Percentiles rank a stretch among this genome's conserved stretches.
phyloP scores from a whole-genome alignment of 2,797 vertebrate genomes.

The Sebastes steindachneri region DNA sequence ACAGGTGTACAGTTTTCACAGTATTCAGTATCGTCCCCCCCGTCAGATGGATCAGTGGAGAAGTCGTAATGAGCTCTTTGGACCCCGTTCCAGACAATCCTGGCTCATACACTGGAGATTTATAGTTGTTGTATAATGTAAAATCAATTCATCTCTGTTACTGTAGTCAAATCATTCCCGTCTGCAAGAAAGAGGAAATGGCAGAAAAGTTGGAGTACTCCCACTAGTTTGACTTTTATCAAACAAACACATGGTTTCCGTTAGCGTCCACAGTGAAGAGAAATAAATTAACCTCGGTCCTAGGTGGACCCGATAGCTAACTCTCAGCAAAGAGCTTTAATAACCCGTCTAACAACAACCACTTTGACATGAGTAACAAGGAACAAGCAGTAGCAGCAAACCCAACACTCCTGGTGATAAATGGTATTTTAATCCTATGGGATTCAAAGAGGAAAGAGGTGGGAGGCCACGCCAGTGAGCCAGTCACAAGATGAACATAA shows the following conservation, averaged over 20 bases:
- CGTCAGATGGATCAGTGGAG: not conserved
- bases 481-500: conserved; percentile 21
- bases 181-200: not conserved
- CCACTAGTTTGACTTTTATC: not conserved
- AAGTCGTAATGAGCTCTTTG: not conserved
- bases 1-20: no score
- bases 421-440: not conserved
- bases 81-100: not conserved
- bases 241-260: not conserved
- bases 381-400: not conserved
- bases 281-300: not conserved
- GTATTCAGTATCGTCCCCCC: no score
- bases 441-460: not conserved
- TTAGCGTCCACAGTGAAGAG: not conserved
- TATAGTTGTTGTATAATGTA: not conserved
- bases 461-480: not conserved
- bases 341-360: not conserved
- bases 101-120: not conserved
- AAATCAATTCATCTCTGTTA: not conserved
- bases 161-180: not conserved
- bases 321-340: not conserved
- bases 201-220: not conserved
- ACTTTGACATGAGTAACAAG: not conserved
- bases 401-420: not conserved
- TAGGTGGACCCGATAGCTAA: not conserved